phyloP scores from a whole-genome alignment of 2,113 vertebrate genomes.

The Atlantisia rogersi region DNA sequence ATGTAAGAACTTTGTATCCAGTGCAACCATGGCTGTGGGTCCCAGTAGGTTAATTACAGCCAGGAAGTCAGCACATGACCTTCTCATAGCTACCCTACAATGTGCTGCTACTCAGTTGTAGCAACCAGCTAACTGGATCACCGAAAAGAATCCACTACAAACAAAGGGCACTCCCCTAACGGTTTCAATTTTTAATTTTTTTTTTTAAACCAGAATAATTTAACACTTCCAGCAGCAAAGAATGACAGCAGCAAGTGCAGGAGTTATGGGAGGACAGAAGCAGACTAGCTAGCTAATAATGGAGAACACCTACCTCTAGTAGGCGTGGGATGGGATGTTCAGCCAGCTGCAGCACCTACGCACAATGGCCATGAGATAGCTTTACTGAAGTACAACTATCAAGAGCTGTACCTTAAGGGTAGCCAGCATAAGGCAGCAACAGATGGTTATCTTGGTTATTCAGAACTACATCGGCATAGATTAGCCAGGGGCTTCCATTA shows the following conservation, averaged over 20 bases:
- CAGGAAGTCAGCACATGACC: neutral
- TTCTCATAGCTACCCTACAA: rapidly evolving
- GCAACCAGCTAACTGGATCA: neutral
- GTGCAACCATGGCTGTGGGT: neutral
- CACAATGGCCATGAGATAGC: neutral
- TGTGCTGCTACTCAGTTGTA: neutral
- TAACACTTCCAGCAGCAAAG: neutral
- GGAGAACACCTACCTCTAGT: neutral
- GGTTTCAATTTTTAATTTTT: neutral
- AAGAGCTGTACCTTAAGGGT: neutral
- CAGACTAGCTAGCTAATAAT: neutral
- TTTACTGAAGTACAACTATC: neutral
- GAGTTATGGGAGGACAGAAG: neutral
- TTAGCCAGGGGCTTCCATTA: neutral
- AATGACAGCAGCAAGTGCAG: neutral
- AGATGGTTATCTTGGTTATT: neutral
- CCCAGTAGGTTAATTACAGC: rapidly evolving
- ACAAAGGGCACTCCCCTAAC: neutral
- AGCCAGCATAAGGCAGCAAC: neutral
- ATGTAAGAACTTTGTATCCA: neutral
- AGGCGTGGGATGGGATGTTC: too few species aligned
- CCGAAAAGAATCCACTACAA: neutral
- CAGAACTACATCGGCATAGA: neutral
- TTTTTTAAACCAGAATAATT: neutral
- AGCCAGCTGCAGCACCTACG: rapidly evolving